phyloP scores from a whole-genome alignment of 1,140 invertebrate genomes.

The Calycopis cecrops region DNA sequence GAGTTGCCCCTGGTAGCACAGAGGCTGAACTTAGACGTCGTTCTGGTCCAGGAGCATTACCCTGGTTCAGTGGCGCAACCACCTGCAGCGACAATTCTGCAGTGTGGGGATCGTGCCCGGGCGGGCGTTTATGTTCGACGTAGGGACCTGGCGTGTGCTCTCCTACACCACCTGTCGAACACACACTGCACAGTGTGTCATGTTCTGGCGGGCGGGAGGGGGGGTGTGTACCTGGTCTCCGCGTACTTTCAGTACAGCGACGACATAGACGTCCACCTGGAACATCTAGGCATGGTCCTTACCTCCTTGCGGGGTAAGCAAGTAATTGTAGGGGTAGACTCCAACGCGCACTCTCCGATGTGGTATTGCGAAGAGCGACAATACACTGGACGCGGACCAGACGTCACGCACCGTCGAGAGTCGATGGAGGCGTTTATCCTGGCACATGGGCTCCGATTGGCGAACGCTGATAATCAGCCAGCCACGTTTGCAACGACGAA shows the following conservation, averaged over 20 bases:
- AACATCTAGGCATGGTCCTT: not conserved
- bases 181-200: constrained; percentile 16
- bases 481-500: not conserved
- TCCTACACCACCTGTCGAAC: constrained; percentile 26
- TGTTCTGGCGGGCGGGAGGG: constrained; percentile 22
- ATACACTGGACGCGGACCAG: constrained; percentile 8
- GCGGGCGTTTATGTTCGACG: not conserved
- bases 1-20: too few relatives aligned
- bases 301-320: not conserved
- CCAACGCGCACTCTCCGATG: too few relatives aligned
- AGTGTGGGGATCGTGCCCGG: not conserved
- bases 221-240: constrained; percentile 18
- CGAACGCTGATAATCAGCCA: constrained; percentile 2
- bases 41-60: too few relatives aligned
- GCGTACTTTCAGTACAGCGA: constrained; percentile 27
- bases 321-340: too few relatives aligned
- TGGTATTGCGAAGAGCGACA: constrained; percentile 5
- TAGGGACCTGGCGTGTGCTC: constrained; percentile 27
- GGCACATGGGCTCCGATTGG: not conserved
- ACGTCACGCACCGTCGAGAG: not conserved
- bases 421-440: constrained; percentile 11
- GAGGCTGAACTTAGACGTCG: too few relatives aligned
- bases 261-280: constrained; percentile 1
- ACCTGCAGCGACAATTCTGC: too few relatives aligned
- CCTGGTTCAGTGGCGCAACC: not conserved